Percentiles rank a stretch among this genome's conserved stretches.
Evolutionary conservation across 2,888 invertebrate genomes (phyloP).

Genomic region (Sphaerophoria rueppellii): DNA sequence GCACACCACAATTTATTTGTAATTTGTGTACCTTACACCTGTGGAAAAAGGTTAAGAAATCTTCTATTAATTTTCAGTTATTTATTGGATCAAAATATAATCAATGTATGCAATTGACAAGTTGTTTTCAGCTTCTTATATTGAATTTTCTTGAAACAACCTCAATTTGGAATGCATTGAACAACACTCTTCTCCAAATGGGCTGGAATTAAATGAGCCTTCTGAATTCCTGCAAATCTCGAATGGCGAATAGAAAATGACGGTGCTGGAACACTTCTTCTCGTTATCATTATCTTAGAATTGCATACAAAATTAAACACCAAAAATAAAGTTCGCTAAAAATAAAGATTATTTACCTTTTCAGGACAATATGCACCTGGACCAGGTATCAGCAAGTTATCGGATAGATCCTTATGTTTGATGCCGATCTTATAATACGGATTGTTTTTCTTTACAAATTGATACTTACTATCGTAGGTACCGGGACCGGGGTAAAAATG

Average conservation of each 20-base stretch:
- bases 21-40: no score
- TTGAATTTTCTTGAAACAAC: no score
- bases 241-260: slow-evolving; percentile 93
- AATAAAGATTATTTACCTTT: slow-evolving; percentile 86
- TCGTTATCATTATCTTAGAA: slow-evolving; percentile 45
- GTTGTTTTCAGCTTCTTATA: no score
- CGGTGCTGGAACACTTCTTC: slow-evolving; percentile 84
- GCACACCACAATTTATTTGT: no score
- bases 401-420: slow-evolving; percentile 89
- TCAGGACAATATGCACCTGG: slow-evolving; percentile 97
- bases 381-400: slow-evolving; percentile 90
- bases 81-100: no score
- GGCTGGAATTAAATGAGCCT: slow-evolving; percentile 74
- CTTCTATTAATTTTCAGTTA: no score
- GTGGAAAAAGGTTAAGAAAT: no score
- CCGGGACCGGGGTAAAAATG: slow-evolving; percentile 90
- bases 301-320: no score
- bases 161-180: no score
- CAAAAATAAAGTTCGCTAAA: not conserved
- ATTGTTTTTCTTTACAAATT: slow-evolving; percentile 84
- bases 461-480: slow-evolving; percentile 86
- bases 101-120: no score
- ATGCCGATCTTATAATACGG: slow-evolving; percentile 95
- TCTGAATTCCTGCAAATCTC: slow-evolving; percentile 85
- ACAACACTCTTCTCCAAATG: slow-evolving; percentile 13